Base-by-base conservation (phyloP, 1,140 invertebrate genomes). In the Monochamus saltuarius region DNA sequence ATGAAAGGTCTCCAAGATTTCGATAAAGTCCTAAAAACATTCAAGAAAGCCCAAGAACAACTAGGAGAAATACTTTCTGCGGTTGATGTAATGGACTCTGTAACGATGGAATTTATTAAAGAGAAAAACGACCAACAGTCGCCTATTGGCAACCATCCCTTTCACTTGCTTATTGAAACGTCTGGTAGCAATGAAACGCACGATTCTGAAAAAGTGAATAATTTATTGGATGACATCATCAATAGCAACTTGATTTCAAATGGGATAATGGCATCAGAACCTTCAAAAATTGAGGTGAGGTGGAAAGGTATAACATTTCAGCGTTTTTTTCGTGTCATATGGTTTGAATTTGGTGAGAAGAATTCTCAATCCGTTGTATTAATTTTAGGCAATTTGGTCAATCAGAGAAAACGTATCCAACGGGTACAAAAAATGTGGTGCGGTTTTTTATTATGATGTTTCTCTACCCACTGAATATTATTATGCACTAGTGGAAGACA, bases 391-490 rank as follows among this genome's bases (percentile, higher is more conserved):
- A 56, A 84, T 97, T 34, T 97, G 94, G 94, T 81, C 83, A 38
- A 75, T 97, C 10, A 80, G 94, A 54, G 96, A 98, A 79, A 82
- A 87, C 61, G 88, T 97, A 22, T 84, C 95, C 0, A 87, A 90
- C 65, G 87, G 87, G 1, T 79, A 93, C 17, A 74, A 90, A 53
- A 77, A 81, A 19, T 89, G 93, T 69, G 94, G 94, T 3, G 95
- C 95, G 77, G 86, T 90, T 22, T 98, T 95, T 75, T 95, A 95
- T 73, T 98, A 98, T 76, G 97, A 99, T 74, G 84, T 99, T 2
- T 96, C 95, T 0, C 72, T 98, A 61, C 95, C 95, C 0, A 73
- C 92, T 14, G 73, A 80, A 1, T 71, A 87, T 46, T 98, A 93
- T 75, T 98, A 97, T 72, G 79, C 86, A 40, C 79, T 97, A 13